Evolutionary conservation across 2,888 invertebrate species (phyloP), one percentile per base, ranked within the genome.

Genomic region (Eurytoma californica): DNA sequence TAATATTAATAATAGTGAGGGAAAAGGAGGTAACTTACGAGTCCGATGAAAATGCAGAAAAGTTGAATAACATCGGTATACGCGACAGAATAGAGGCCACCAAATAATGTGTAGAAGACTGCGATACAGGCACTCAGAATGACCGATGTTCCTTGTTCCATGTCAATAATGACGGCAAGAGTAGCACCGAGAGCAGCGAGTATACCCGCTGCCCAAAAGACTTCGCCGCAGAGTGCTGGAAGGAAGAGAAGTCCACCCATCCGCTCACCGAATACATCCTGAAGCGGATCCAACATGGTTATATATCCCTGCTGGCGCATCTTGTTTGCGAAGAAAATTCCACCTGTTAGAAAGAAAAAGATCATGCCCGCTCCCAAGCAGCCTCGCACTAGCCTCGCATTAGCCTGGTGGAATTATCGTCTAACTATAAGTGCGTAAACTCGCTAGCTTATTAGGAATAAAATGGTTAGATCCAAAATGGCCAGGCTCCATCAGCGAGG

Each of bases 201-300:
- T 85, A 99, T 98, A 73, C 98, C 98, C 0, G 98, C 99, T 0
- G 98, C 98, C 99, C 99, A 99, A 92, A 99, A 99, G 5, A 98
- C 97, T 91, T 99, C 99, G 9, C 99, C 99, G 86, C 98, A 96
- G 2, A 99, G 94, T 0, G 99, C 98, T 3, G 99, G 99, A 85
- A 99, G 92, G 91, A 98, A 99, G 83, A 99, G 93, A 82, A 99
- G 92, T 0, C 98, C 98, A 30, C 99, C 99, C 97, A 99, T 98
- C 83, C 98, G 94, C 90, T 97, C 97, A 28, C 99, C 99, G 90
- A 98, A 98, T 78, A 95, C 95, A 90, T 97, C 97, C 92, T 99
- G 98, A 86, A 99, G 94, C 3, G 99, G 99, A 91, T 99, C 99
- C 91, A 99, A 91, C 99, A 99, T 99, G 53, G 99, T 99, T 83